A percentile compares a stretch with the other conserved stretches of the same genome.
These are phyloP conservation scores for Myiozetetes cayanensis DNA, from an alignment of 2,113 vertebrate genomes.

Conservation along the genomic window DNA sequence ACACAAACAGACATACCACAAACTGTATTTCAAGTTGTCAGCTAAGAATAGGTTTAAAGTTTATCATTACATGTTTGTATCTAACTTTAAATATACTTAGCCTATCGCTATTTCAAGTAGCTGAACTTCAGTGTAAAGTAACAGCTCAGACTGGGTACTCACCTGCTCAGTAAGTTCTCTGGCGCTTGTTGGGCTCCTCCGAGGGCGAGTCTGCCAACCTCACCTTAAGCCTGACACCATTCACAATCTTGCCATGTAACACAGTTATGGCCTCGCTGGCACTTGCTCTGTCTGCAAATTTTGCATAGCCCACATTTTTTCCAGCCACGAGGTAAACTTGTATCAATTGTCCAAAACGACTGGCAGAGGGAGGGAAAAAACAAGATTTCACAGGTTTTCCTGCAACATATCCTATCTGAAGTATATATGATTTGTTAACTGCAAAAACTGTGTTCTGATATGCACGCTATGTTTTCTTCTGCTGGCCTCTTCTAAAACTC, in stretches of 20 bases:
- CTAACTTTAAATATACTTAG: background rate
- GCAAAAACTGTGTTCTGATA: background rate
- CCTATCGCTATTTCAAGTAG: background rate
- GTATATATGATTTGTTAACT: background rate
- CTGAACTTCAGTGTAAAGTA: background rate
- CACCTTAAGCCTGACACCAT: constrained; percentile 93
- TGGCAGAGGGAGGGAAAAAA: background rate
- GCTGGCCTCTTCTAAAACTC: background rate
- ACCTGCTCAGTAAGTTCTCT: constrained; percentile 87
- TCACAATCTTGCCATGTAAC: constrained; percentile 87
- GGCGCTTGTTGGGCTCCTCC: constrained; percentile 92
- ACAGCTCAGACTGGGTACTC: constrained; percentile 38
- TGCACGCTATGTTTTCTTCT: background rate
- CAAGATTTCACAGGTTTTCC: background rate
- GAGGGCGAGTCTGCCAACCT: constrained; percentile 91
- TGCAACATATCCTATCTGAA: background rate
- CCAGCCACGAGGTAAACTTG: constrained; percentile 91
- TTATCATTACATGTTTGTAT: background rate
- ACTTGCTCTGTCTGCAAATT: constrained; percentile 88
- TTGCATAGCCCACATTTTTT: constrained; percentile 93
- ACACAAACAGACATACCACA: background rate
- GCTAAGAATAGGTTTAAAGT: background rate
- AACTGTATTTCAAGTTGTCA: background rate
- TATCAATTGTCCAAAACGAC: constrained; percentile 90
- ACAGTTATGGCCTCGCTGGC: constrained; percentile 88